Base-by-base conservation (phyloP, 2,797 vertebrate genomes). In the Enteromius treurensis region DNA sequence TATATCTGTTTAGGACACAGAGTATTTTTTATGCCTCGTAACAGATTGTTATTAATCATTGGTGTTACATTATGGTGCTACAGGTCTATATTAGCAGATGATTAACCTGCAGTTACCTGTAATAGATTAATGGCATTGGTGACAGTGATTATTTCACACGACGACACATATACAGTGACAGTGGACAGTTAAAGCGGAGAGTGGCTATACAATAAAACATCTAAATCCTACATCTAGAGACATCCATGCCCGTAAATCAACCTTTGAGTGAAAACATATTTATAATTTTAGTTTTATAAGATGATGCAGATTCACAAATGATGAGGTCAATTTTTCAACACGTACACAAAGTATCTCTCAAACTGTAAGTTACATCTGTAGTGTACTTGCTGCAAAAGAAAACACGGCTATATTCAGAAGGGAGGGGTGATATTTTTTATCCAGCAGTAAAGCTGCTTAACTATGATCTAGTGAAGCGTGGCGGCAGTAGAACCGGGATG, bases 371-470 rank as follows among this genome's bases (percentile, higher is more conserved):
- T 74, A 51, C 64, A 67, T 49, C 32, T 82, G 69, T 13, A 71
- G 83, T 89, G 86, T 90, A 87, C 84, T 82, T 80, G 13, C 40
- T 68, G 26, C 23, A 40, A 58, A 40, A 29, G 81, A 85, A 82
- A 87, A 91, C 91, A 92, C 90, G 91, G 92, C 89, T 90, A 91
- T 92, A 92, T 91, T 88, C 86, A 87, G 87, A 88, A 87, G 86
- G 77, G 55, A 55, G 58, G 32, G 69, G 42, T 55, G 23, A 73
- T 87, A 80, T 64, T 85, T 87, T 90, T 88, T 89, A 91, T 91
- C 89, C 79, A 65, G 32, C 87, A 89, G 92, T 91, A 94, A 93
- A 94, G 90, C 92, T 88, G 91, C 92, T 94, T 92, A 93, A 91
- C 91, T 91, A 85, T 68, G 65, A 89, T 82, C 90, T 88, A 75